These are phyloP conservation scores for Mamestra configurata DNA, from an alignment of 1,140 invertebrate genomes.

Conservation along the genomic window DNA sequence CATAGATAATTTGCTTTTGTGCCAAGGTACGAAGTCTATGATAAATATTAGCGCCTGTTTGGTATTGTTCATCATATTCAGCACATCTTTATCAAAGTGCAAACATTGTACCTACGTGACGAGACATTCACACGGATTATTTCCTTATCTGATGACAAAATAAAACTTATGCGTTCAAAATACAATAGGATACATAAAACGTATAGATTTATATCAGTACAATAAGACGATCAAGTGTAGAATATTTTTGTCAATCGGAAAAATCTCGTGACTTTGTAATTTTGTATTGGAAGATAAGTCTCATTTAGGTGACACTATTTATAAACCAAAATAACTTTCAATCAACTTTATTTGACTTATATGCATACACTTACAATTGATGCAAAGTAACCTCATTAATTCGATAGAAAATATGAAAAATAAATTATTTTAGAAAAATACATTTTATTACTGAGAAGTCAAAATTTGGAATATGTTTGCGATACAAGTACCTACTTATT, in stretches of 20 bases:
- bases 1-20: conserved; percentile 2
- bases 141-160: conserved; percentile 55
- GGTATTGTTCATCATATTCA: conserved; percentile 66
- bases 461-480: neutral
- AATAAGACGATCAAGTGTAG: conserved; percentile 24
- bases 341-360: conserved; percentile 37
- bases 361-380: neutral
- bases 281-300: conserved; percentile 11
- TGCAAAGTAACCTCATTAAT: neutral
- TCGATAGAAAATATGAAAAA: neutral
- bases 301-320: conserved; percentile 14
- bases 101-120: conserved; percentile 60
- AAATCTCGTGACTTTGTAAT: neutral
- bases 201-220: neutral
- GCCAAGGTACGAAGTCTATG: conserved; percentile 16
- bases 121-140: conserved; percentile 55
- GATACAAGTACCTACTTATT: neutral
- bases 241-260: conserved; percentile 28
- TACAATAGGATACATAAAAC: neutral
- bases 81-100: conserved; percentile 63
- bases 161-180: conserved; percentile 41
- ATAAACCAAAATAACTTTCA: conserved; percentile 31
- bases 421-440: conserved; percentile 9
- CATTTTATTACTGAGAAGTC: neutral
- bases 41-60: conserved; percentile 62